Evolutionary conservation across 2,113 vertebrate species (phyloP).

Genomic region (Australoheros scitulus): DNA sequence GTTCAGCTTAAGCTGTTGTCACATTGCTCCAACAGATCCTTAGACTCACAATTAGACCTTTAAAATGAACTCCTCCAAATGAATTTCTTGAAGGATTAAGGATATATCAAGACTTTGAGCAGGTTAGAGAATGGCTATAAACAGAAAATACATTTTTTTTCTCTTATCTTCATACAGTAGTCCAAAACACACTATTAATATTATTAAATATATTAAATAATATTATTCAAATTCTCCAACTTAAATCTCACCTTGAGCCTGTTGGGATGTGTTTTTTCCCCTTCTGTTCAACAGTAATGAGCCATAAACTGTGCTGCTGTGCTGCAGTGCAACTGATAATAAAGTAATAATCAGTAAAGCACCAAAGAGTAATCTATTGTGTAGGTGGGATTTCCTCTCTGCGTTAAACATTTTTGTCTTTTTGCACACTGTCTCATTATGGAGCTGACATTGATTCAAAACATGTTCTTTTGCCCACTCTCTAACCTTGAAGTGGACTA

Average conservation of each 20-base stretch:
- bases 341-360: not conserved
- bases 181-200: not conserved
- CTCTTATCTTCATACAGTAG: not conserved
- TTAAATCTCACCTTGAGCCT: not conserved
- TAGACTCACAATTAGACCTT: not conserved
- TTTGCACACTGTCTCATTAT: conserved; percentile 15
- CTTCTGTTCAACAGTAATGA: not conserved
- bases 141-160: not conserved
- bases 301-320: not conserved
- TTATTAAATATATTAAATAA: conserved; percentile 2
- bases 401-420: not conserved
- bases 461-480: not conserved
- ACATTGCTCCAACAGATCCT: not conserved
- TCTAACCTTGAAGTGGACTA: not conserved
- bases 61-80: not conserved
- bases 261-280: not conserved
- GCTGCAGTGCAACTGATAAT: not conserved
- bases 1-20: not conserved
- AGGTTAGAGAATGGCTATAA: not conserved
- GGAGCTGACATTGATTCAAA: not conserved
- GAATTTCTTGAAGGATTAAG: not conserved
- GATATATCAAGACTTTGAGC: not conserved
- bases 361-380: not conserved
- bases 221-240: not conserved
- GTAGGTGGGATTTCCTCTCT: not conserved